These are phyloP conservation scores for Ranitomeya imitator DNA, from an alignment of 2,113 vertebrate genomes.

Conservation along the genomic window DNA sequence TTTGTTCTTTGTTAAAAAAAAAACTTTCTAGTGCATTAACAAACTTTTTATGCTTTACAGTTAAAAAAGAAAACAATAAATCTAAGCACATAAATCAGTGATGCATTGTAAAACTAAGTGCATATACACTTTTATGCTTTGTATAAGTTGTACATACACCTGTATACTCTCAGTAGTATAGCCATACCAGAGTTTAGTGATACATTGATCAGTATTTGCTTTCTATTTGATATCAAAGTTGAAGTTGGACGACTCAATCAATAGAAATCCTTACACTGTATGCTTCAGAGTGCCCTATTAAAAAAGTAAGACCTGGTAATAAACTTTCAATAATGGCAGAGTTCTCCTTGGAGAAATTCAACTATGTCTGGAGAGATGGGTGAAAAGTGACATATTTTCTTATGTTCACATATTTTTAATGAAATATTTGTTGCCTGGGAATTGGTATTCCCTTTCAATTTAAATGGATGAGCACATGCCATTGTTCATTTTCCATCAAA, in stretches of 20 bases:
- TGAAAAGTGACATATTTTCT: slow-evolving; percentile 30
- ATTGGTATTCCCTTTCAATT: slow-evolving; percentile 46
- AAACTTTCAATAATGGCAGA: slow-evolving; percentile 28
- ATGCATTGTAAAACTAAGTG: too few species aligned
- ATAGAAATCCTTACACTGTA: background rate
- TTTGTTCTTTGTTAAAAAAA: too few species aligned
- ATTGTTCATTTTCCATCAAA: slow-evolving; percentile 21
- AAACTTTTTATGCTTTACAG: too few species aligned
- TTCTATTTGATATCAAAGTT: slow-evolving; percentile 9
- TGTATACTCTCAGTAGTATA: too few species aligned
- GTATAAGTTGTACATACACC: too few species aligned
- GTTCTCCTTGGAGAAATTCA: slow-evolving; percentile 42
- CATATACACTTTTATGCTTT: too few species aligned
- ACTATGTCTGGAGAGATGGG: slow-evolving; percentile 26
- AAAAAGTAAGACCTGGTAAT: slow-evolving; percentile 14
- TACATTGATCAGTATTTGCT: background rate
- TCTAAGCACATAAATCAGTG: background rate
- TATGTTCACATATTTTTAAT: slow-evolving; percentile 34
- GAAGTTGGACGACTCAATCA: slow-evolving; percentile 10
- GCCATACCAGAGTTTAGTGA: background rate
- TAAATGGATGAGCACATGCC: slow-evolving; percentile 13
- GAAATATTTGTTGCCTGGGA: slow-evolving; percentile 41
- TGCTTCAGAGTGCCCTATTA: slow-evolving; percentile 8
- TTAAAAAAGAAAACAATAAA: too few species aligned
- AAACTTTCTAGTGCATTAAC: too few species aligned